Conservation (phyloP, 2,888 invertebrate species). For the Megamerina dolium region DNA sequence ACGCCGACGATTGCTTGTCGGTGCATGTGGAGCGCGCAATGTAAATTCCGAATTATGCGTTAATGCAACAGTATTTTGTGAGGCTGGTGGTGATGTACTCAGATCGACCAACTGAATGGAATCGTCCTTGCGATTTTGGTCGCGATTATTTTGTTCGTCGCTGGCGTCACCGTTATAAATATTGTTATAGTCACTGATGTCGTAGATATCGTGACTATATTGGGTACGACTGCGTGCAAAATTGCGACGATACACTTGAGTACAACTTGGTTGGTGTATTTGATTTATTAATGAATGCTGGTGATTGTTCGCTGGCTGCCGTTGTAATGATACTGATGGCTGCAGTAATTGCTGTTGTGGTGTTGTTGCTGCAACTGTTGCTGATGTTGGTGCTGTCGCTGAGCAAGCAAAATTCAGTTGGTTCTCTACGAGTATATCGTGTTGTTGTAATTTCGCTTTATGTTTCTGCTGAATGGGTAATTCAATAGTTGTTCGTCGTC, state of each 20-base stretch:
- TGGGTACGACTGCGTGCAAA: neutral
- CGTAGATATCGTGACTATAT: too few relatives aligned
- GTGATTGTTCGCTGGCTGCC: constrained; percentile 30
- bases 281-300: constrained; percentile 23
- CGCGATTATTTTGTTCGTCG: constrained; percentile 2
- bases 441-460: constrained; percentile 30
- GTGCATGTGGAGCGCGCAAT: constrained; percentile 19
- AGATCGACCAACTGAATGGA: constrained; percentile 31
- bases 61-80: constrained; percentile 1
- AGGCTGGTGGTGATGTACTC: constrained; percentile 23
- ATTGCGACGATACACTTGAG: too few relatives aligned
- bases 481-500: neutral
- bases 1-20: constrained; percentile 24
- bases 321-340: neutral
- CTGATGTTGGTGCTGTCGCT: constrained; percentile 11
- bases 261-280: constrained; percentile 11
- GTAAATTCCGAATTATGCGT: neutral
- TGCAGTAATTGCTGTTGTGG: constrained; percentile 3
- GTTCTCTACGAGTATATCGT: constrained; percentile 37
- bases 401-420: constrained; percentile 33
- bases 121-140: constrained; percentile 17
- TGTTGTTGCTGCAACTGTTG: constrained; percentile 10
- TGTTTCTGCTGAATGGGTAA: constrained; percentile 10
- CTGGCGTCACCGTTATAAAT: constrained; percentile 8
- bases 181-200: too few relatives aligned